A percentile compares a stretch with the other conserved stretches of the same genome.
Conservation (phyloP, 2,888 invertebrate species). For the Cephus pygmeus region DNA sequence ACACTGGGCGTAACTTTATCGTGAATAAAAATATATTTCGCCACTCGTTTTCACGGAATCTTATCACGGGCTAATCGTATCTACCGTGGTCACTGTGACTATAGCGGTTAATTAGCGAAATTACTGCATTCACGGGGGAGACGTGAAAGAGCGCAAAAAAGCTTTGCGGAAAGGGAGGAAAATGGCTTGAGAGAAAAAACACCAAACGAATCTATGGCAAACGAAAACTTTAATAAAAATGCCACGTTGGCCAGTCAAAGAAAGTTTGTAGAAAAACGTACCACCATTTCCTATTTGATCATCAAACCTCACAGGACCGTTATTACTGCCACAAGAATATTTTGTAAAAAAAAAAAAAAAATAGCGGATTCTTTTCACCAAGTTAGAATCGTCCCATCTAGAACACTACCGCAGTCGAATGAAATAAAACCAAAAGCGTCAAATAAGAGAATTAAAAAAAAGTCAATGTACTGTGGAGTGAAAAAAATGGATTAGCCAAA, state of each 20-base stretch:
- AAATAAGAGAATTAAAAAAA: no score
- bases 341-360: background rate
- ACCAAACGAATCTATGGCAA: background rate
- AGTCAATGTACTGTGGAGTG: no score
- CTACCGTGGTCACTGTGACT: background rate
- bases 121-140: background rate
- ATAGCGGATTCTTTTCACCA: background rate
- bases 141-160: background rate
- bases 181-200: background rate
- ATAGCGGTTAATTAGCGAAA: background rate
- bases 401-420: background rate
- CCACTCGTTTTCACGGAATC: background rate
- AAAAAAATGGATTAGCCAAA: background rate
- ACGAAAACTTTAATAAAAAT: background rate
- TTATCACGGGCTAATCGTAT: background rate
- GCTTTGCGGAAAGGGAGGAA: background rate
- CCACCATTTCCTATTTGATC: background rate
- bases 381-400: background rate
- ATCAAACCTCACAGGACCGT: background rate
- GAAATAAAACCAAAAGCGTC: background rate
- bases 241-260: background rate
- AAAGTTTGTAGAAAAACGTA: background rate
- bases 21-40: background rate
- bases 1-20: background rate
- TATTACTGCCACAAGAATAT: background rate